Evolutionary conservation across 2,113 vertebrate genomes (phyloP), one percentile per base, ranked within the genome.

Genomic region (Orycteropus afer): DNA sequence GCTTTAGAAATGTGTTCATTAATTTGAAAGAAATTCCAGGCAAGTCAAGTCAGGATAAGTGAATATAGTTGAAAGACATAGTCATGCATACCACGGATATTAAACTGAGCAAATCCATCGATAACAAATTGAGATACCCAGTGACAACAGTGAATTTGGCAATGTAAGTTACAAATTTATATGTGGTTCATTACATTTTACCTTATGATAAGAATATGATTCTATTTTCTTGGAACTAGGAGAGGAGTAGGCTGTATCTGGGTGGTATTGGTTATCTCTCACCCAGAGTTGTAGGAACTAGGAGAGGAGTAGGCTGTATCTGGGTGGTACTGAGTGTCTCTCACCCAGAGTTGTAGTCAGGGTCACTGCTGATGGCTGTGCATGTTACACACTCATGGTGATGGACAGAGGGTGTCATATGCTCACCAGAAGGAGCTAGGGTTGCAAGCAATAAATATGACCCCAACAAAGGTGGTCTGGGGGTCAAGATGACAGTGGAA

Each of bases 401-500:
- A 34, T 69, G 65, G 17, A 37, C 2, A 20, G 34, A n/a, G 8
- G 65, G 65, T 18, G 34, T 69, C 12, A 37, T 22, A 45, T 12
- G 3, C 40, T 42, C 22, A 27, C 40, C 71, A 74, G 40, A 45
- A 74, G 47, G 34, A 51, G 25, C 14, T 37, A 61, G 90, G 23
- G 55, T 27, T 1, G 4, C 25, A 2, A 14, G 49, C 0, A 15
- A 40, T 27, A 27, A 15, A 0, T 3, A 0, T 1, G 29, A 12
- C 2, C 25, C 5, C 27, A 20, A 20, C 0, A 0, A 1, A 0
- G 3, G 8, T 34, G 18, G 14, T 0, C 32, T 13, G 0, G 17
- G 5, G 9, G 12, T 29, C 34, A 17, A 47, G 57, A 51, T 25
- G 27, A 29, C 4, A 29, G 5, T 3, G 14, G 73, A 15, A 5